These are phyloP conservation scores for Agonopterix subpropinquella DNA, from an alignment of 2,888 invertebrate genomes.

Conservation along the genomic window DNA sequence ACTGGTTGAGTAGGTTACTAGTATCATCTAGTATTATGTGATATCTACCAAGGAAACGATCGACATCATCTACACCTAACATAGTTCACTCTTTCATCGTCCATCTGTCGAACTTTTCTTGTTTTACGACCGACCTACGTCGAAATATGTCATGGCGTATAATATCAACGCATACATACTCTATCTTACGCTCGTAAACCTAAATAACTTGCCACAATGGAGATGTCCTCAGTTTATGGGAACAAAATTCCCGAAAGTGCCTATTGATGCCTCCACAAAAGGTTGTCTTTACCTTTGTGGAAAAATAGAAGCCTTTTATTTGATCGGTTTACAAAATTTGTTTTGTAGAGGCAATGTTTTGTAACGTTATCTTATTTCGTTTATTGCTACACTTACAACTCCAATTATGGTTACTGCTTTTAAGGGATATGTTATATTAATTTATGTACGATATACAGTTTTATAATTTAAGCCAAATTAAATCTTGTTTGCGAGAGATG, in stretches of 20 bases:
- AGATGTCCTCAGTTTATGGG: conserved; percentile 1
- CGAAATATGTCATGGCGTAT: conserved; percentile 7
- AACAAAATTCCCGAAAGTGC: conserved; percentile 2
- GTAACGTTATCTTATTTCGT: background rate
- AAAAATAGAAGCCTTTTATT: background rate
- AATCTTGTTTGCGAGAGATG: too few relatives aligned
- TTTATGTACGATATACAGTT: too few relatives aligned
- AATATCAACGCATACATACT: conserved; percentile 5
- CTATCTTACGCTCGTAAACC: conserved; percentile 5
- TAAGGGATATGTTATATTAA: too few relatives aligned
- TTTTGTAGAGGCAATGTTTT: background rate
- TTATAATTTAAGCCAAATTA: too few relatives aligned
- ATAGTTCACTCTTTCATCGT: too few relatives aligned
- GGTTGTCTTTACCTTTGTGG: background rate
- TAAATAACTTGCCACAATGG: conserved; percentile 7
- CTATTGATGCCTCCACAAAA: background rate
- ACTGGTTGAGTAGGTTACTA: too few relatives aligned
- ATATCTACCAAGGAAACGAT: too few relatives aligned
- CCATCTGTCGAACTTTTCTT: conserved; percentile 5
- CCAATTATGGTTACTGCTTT: too few relatives aligned
- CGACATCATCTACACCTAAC: too few relatives aligned
- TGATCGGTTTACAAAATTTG: background rate
- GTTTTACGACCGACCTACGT: conserved; percentile 8
- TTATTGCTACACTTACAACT: too few relatives aligned
- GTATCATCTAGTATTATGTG: too few relatives aligned